Evolutionary conservation across 2,888 invertebrate genomes (phyloP).

Genomic region (Acronicta psi): DNA sequence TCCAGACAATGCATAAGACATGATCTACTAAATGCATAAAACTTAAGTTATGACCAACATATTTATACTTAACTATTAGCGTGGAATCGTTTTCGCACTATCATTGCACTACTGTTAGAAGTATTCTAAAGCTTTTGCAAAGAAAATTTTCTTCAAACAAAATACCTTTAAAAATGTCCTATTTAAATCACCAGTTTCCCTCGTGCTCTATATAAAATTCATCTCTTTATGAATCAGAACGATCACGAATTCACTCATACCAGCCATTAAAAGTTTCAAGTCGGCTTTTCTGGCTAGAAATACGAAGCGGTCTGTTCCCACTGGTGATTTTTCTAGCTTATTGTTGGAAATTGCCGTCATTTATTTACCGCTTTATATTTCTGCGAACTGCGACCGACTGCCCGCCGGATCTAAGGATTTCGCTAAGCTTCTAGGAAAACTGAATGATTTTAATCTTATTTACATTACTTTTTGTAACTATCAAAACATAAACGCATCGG

Average conservation of each 20-base stretch:
- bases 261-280: slow-evolving; percentile 31
- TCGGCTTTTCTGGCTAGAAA: slow-evolving; percentile 9
- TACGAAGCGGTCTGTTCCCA: slow-evolving; percentile 48
- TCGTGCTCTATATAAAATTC: slow-evolving; percentile 19
- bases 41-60: no score
- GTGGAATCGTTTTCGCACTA: no score
- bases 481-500: no score
- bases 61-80: no score
- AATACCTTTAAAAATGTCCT: no score
- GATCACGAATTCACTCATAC: slow-evolving; percentile 20
- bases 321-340: slow-evolving; percentile 74
- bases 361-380: slow-evolving; percentile 73
- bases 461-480: not conserved
- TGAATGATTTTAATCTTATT: not conserved
- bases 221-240: slow-evolving; percentile 27
- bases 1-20: no score
- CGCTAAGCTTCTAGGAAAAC: slow-evolving; percentile 31
- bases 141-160: no score
- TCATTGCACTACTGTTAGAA: no score
- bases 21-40: no score
- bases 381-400: slow-evolving; percentile 22
- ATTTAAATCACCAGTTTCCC: slow-evolving; percentile 10
- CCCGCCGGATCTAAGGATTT: slow-evolving; percentile 29
- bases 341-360: slow-evolving; percentile 74
- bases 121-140: no score